These are phyloP conservation scores for Drosophila auraria DNA, from an alignment of 1,140 invertebrate species.

Conservation along the genomic window DNA sequence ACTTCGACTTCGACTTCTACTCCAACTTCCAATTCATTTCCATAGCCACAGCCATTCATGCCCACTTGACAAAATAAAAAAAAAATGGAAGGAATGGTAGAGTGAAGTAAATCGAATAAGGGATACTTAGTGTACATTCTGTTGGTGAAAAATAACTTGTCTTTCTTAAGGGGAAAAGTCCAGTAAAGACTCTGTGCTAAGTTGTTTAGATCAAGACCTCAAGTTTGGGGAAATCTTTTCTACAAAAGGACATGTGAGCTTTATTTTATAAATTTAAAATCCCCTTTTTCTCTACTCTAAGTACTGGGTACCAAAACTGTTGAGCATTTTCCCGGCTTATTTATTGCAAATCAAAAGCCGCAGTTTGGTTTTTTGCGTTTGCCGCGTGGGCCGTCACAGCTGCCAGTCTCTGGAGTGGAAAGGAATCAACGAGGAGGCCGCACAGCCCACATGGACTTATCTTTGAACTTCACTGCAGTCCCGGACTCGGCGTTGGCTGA, in stretches of 20 bases:
- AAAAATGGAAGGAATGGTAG: background rate
- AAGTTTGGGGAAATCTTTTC: accelerated
- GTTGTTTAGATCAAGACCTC: background rate
- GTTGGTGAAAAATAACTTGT: background rate
- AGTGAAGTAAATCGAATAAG: background rate
- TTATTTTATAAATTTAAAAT: background rate
- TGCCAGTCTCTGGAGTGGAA: constrained; percentile 36
- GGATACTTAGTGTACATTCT: background rate
- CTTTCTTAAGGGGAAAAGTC: background rate
- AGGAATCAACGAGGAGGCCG: constrained; percentile 22
- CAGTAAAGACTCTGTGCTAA: background rate
- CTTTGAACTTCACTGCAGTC: constrained; percentile 39
- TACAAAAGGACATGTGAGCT: background rate
- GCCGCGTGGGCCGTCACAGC: constrained; percentile 41
- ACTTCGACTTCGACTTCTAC: constrained; percentile 25
- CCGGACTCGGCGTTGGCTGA: background rate
- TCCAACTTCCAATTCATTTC: constrained; percentile 30
- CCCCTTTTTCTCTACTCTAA: accelerated
- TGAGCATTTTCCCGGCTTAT: constrained; percentile 3
- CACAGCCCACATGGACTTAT: constrained; percentile 43
- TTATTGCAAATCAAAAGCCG: constrained; percentile 50
- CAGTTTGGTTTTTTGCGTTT: constrained; percentile 33
- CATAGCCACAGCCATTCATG: constrained; percentile 38
- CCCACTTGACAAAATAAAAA: constrained; percentile 39
- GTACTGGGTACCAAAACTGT: background rate